These are phyloP conservation scores for Dinomys branickii DNA, from an alignment of 2,113 vertebrate species.

Conservation along the genomic window DNA sequence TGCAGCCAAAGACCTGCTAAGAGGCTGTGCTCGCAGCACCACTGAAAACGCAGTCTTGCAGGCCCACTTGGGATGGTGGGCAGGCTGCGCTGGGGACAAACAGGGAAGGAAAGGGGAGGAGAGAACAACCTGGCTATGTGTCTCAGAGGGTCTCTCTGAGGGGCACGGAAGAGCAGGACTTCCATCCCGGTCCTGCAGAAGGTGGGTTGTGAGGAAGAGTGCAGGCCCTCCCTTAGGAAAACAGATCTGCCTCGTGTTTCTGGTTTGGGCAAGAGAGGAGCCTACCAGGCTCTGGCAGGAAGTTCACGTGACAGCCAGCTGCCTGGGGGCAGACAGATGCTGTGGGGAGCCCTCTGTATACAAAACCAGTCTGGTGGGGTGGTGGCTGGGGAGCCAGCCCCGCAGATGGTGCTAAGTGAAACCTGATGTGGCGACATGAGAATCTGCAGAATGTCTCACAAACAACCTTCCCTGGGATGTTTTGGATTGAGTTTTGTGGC, in stretches of 20 bases:
- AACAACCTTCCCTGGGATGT: slow-evolving; percentile 85
- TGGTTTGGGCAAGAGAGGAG: slow-evolving; percentile 37
- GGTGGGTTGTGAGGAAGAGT: not conserved
- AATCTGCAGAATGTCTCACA: slow-evolving; percentile 65
- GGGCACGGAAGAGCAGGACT: not conserved
- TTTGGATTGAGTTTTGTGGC: slow-evolving; percentile 84
- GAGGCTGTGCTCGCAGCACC: not conserved
- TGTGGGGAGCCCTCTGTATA: slow-evolving; percentile 19
- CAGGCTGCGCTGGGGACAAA: not conserved
- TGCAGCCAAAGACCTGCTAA: accelerated
- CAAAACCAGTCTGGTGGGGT: not conserved
- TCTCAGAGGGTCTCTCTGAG: not conserved
- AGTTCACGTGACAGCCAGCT: slow-evolving; percentile 37
- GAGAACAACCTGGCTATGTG: not conserved
- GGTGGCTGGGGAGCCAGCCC: slow-evolving; percentile 60
- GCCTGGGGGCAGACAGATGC: slow-evolving; percentile 66
- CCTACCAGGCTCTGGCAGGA: not conserved
- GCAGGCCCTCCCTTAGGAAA: not conserved
- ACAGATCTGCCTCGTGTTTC: not conserved
- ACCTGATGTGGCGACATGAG: slow-evolving; percentile 79
- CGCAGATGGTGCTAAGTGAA: slow-evolving; percentile 80
- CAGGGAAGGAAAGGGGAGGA: not conserved
- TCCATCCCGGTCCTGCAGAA: not conserved
- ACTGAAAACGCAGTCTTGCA: not conserved
- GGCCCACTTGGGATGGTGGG: not conserved